A percentile compares a stretch with the other conserved stretches of the same genome.
phyloP scores from a whole-genome alignment of 2,888 invertebrate genomes.

The Xestia sexstrigata region DNA sequence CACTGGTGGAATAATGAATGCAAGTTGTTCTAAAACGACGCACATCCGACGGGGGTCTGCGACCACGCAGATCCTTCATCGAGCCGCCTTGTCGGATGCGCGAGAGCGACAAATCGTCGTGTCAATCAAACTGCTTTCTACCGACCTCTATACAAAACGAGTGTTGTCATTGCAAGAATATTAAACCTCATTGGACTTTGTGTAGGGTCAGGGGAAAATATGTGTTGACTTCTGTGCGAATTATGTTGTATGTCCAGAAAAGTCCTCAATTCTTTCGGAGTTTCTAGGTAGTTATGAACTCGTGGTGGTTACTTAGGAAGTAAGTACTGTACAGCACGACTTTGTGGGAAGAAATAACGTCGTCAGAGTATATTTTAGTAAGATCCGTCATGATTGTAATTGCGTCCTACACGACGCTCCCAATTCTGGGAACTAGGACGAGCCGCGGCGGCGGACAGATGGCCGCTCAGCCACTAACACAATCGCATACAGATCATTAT shows the following conservation, averaged over 20 bases:
- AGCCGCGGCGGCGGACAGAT: conserved; percentile 50
- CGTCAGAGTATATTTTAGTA: conserved; percentile 47
- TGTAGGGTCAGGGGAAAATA: neutral
- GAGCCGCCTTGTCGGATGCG: conserved; percentile 6
- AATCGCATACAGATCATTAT: conserved; percentile 19
- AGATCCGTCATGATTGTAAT: conserved; percentile 53
- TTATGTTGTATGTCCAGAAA: neutral
- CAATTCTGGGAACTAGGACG: conserved; percentile 57
- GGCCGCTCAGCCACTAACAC: conserved; percentile 33
- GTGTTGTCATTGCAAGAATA: conserved; percentile 5
- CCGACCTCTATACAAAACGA: conserved; percentile 12
- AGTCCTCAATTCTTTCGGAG: neutral
- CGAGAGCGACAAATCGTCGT: conserved; percentile 59
- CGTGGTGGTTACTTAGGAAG: neutral
- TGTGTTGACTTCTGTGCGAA: neutral
- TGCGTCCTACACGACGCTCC: conserved; percentile 59
- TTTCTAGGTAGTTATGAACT: neutral
- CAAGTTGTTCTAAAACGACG: conserved; percentile 10
- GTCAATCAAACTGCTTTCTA: conserved; percentile 60
- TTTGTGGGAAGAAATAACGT: conserved; percentile 36
- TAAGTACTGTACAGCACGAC: neutral
- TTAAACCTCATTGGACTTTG: neutral
- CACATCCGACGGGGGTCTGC: conserved; percentile 7
- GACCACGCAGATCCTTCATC: conserved; percentile 22
- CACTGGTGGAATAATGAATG: conserved; percentile 2